Base-by-base conservation (phyloP, 2,888 invertebrate genomes). In the Apotomis turbidana region DNA sequence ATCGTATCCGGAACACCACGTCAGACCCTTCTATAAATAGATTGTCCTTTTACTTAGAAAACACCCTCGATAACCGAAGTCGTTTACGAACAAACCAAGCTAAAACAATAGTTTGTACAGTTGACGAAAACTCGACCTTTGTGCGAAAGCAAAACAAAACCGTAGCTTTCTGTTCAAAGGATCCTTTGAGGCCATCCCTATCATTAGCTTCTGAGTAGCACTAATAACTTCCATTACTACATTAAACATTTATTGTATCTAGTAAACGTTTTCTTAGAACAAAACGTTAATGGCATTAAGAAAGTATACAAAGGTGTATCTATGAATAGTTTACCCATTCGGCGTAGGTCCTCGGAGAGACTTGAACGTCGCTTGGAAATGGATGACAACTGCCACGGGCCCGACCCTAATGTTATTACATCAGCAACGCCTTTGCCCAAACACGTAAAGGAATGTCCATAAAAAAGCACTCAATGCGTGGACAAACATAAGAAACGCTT, bases 331-430 rank as follows among this genome's bases (percentile, higher is more conserved):
- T 41, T 61, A 58, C 58, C 55, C 44, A 59, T 71, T 52, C n/a
- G 27, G 27, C 6, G 55, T 54, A 54, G 54, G 51, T 44, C 61
- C 68, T 62, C 58, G 10, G 60, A 60, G 58, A 60, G 49, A 38
- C 66, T 27, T 36, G n/a, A 55, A 60, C 27, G 41, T 62, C 51
- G 71, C 38, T 57, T 68, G 44, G 12, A 58, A 68, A 72, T 54
- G 68, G 58, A 61, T 51, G 46, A 67, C 61, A 61, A 55, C 54
- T 41, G 38, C n/a, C 41, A 41, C 60, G 66, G 59, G 44, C 13
- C 62, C 51, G 71, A 52, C 68, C 64, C 58, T 68, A 67, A 67
- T 71, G 61, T 51, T 67, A 68, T 68, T 68, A 72, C 68, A 68
- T 58, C 36, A 52, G 68, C 58, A 13, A 55, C 46, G 57, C 57